These are phyloP conservation scores for Magallana gigas DNA, from an alignment of 1,140 invertebrate genomes.

Conservation along the genomic window DNA sequence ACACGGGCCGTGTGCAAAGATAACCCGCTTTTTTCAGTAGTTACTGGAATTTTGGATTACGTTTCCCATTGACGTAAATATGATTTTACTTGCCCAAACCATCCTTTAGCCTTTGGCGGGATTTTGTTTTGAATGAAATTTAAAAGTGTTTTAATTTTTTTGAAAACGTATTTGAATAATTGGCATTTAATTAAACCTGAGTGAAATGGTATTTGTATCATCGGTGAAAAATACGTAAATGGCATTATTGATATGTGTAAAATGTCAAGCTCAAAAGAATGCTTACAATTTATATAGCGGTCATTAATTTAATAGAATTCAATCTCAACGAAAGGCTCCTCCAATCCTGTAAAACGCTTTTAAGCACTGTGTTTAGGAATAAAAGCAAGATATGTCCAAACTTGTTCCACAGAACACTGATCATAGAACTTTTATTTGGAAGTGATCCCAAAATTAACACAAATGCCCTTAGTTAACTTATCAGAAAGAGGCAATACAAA, in stretches of 20 bases:
- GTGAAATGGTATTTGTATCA: neutral
- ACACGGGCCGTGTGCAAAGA: neutral
- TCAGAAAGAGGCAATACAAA: neutral
- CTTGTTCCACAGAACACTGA: neutral
- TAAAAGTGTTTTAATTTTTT: neutral
- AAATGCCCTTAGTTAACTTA: neutral
- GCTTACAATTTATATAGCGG: neutral
- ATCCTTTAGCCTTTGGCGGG: conserved; percentile 10
- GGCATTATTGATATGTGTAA: neutral
- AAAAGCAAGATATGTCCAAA: neutral
- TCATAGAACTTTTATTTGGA: neutral
- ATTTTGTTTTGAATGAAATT: neutral
- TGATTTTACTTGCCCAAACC: neutral
- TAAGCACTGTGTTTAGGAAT: no score
- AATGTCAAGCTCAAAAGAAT: neutral
- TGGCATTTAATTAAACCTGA: conserved; percentile 2
- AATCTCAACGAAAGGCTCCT: no score
- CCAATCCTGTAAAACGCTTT: no score
- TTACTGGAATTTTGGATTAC: neutral
- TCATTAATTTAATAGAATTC: no score
- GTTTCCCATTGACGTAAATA: neutral
- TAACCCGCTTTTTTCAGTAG: neutral
- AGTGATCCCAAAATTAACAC: conserved; percentile 15
- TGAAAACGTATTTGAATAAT: neutral
- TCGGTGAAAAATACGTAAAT: neutral